Evolutionary conservation across 2,797 vertebrate species (phyloP).

Genomic region (Serranus cabrilla): DNA sequence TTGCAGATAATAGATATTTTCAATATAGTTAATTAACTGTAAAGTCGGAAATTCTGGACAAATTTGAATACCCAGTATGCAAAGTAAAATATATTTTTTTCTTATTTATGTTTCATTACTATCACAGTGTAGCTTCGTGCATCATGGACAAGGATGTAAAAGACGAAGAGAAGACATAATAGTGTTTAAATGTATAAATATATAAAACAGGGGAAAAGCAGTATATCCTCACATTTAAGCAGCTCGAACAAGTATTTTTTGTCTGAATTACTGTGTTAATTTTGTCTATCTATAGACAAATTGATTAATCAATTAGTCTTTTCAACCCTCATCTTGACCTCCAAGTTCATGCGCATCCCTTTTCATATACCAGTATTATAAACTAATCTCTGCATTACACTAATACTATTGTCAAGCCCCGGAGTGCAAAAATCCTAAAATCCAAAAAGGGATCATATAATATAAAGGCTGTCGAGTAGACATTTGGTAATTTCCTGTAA

Average conservation of each 20-base stretch:
- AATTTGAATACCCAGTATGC: too few relatives aligned
- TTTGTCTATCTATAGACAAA: too few relatives aligned
- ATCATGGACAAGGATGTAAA: too few relatives aligned
- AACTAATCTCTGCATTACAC: not conserved
- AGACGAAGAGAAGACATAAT: too few relatives aligned
- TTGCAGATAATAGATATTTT: not conserved
- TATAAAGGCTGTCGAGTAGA: constrained; percentile 16
- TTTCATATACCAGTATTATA: not conserved
- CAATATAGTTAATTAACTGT: too few relatives aligned
- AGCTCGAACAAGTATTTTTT: not conserved
- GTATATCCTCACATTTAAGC: not conserved
- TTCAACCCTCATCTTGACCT: not conserved
- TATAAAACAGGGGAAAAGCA: not conserved
- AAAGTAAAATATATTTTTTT: too few relatives aligned
- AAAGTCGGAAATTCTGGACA: too few relatives aligned
- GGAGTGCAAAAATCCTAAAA: not conserved
- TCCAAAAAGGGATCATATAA: constrained; percentile 4
- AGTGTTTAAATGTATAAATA: too few relatives aligned
- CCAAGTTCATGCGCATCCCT: not conserved
- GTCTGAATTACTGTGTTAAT: not conserved
- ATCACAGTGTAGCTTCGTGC: too few relatives aligned
- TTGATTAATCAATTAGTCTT: not conserved
- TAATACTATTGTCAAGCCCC: not conserved
- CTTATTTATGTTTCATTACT: too few relatives aligned
- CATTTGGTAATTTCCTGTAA: constrained; percentile 34